A percentile compares a stretch with the other conserved stretches of the same genome.
Evolutionary conservation across 2,888 invertebrate species (phyloP).

Genomic region (Eristalinus aeneus): DNA sequence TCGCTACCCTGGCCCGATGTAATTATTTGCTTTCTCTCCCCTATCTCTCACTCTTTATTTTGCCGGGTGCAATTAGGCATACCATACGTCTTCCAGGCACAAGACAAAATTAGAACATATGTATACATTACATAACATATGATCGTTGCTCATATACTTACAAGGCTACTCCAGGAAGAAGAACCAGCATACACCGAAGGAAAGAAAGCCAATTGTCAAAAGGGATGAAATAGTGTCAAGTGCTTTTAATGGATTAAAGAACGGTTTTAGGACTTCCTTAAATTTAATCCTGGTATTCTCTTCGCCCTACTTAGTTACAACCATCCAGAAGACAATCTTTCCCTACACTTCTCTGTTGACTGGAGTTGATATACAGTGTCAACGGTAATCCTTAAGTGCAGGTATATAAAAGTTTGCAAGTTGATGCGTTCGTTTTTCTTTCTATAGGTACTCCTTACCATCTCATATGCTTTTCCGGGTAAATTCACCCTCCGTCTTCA

Average conservation of each 20-base stretch:
- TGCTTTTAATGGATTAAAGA: conserved; percentile 58
- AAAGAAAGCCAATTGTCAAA: conserved; percentile 39
- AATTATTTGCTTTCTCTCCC: conserved; percentile 35
- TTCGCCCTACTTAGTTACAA: conserved; percentile 8
- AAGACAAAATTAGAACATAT: conserved; percentile 39
- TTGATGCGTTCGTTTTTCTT: neutral
- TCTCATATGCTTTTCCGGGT: conserved; percentile 54
- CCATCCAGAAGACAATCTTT: neutral
- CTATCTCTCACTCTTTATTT: neutral
- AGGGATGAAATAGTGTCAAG: conserved; percentile 59
- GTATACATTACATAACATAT: conserved; percentile 42
- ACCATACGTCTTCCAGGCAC: conserved; percentile 48
- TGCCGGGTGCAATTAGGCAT: conserved; percentile 49
- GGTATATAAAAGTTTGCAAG: conserved; percentile 28
- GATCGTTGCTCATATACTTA: conserved; percentile 46
- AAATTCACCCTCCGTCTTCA: conserved; percentile 60
- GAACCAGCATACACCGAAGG: conserved; percentile 33
- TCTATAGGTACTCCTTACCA: conserved; percentile 11
- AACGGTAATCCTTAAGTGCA: conserved; percentile 64
- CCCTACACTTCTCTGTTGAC: conserved; percentile 47
- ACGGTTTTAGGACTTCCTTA: conserved; percentile 67
- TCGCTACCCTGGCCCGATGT: conserved; percentile 1
- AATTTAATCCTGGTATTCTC: conserved; percentile 39
- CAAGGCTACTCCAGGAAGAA: conserved; percentile 44
- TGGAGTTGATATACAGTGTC: conserved; percentile 8